Evolutionary conservation across 2,888 invertebrate species (phyloP).

Genomic region (Balanococcus diminutus): DNA sequence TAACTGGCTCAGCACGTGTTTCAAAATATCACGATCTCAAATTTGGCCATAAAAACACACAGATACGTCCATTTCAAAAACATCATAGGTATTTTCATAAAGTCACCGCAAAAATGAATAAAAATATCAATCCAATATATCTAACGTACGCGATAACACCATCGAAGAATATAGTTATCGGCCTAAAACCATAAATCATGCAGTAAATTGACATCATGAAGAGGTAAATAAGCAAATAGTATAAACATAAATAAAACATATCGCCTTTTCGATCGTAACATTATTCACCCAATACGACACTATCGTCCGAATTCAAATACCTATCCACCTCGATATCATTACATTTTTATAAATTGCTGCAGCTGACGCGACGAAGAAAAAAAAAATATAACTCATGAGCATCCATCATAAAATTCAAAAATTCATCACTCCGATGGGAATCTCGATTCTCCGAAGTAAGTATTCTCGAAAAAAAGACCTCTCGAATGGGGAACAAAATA

Average conservation of each 20-base stretch:
- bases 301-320: not conserved
- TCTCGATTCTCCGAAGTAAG: not conserved
- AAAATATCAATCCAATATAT: not conserved
- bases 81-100: not conserved
- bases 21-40: too few relatives aligned
- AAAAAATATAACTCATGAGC: not conserved
- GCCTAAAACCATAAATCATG: not conserved
- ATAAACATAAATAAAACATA: not conserved
- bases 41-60: too few relatives aligned
- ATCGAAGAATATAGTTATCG: not conserved
- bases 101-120: not conserved
- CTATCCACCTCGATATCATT: not conserved
- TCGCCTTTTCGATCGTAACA: not conserved
- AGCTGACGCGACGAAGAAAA: not conserved
- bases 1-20: too few relatives aligned
- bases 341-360: not conserved
- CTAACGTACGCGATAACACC: not conserved
- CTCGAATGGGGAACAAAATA: not conserved
- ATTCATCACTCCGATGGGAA: conserved; percentile 5
- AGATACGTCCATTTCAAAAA: not conserved
- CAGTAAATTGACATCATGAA: not conserved
- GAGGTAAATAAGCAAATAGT: not conserved
- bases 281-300: conserved; percentile 1
- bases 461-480: not conserved
- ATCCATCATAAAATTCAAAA: not conserved